Evolutionary conservation across 2,888 invertebrate genomes (phyloP).

Genomic region (Theretra japonica): DNA sequence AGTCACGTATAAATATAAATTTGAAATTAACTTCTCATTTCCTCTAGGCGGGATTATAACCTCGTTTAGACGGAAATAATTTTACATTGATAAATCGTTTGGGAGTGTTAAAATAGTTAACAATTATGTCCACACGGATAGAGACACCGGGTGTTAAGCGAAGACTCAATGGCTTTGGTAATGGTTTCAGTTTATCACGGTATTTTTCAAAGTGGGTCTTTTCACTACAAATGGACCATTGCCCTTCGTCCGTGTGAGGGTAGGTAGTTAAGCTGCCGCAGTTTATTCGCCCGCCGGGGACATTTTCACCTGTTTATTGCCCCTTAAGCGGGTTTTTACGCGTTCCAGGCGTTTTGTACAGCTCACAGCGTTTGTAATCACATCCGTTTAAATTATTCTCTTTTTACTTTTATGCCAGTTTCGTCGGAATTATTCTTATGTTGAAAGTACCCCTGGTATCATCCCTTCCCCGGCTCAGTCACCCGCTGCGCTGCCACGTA

Average conservation of each 20-base stretch:
- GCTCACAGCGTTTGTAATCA: conserved; percentile 1
- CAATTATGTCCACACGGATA: too few species aligned
- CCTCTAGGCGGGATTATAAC: too few species aligned
- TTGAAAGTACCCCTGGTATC: not conserved
- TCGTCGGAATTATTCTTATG: not conserved
- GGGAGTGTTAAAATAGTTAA: too few species aligned
- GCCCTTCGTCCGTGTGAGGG: not conserved
- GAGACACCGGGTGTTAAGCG: not conserved
- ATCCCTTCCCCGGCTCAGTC: not conserved
- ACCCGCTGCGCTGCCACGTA: not conserved
- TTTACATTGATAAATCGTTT: too few species aligned
- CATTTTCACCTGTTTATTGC: not conserved
- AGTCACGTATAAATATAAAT: too few species aligned
- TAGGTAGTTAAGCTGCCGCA: not conserved
- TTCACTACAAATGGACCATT: not conserved
- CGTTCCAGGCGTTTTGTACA: not conserved
- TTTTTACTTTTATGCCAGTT: conserved; percentile 16
- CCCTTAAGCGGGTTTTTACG: not conserved
- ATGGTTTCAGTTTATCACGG: not conserved
- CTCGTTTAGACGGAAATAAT: too few species aligned
- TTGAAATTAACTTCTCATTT: too few species aligned
- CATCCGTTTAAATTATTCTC: conserved; percentile 20
- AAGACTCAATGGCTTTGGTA: not conserved
- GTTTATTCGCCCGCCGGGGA: not conserved
- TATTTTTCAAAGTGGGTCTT: not conserved